Base-by-base conservation (phyloP, 2,888 invertebrate genomes). In the Hyalella azteca region DNA sequence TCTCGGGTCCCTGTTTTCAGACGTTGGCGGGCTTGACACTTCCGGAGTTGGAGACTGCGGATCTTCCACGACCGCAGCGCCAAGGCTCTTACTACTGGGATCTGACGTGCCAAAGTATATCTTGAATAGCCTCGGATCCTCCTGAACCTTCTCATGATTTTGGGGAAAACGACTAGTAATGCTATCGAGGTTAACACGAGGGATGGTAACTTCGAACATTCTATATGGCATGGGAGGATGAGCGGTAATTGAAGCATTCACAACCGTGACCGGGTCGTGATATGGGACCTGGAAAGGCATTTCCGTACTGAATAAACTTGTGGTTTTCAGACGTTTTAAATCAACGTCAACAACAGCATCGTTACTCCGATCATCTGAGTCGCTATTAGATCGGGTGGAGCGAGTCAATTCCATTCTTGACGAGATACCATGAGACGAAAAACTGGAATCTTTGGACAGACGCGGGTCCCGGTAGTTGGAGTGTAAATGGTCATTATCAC, bases 281-380 rank as follows among this genome's bases (percentile, higher is more conserved):
- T 81, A 49, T 26, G 83, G 83, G 39, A 83, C 81, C 78, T 83
- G 80, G 50, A 83, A 83, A 40, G 83, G 83, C n/a, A 83, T 66
- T 66, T 66, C 66, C 13, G 66, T 19, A 32, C 32, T 36, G 19
- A 66, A 66, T 36, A n/a, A 7, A 36, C 39, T 66, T 36, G 66
- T 36, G 19, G 36, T 19, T n/a, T 19, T 32, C 39, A 66, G 36
- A 36, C 66, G 66, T 15, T 66, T 32, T 39, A 66, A 66, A 29
- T 66, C 66, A n/a, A 66, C 66, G 19, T 66, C 66, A 7, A 66
- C 1, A 15, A 19, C 32, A 0, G 32, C 29, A 15, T 66, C 66
- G n/a, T 66, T 66, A 29, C 54, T 54, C 36, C 36, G 32, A 36
- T 66, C 66, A 66, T 66, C 66, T 4, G 66, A 66, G 19, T 66